Evolutionary conservation across 2,888 invertebrate genomes (phyloP).

Genomic region (Ommatoiulus sabulosus): DNA sequence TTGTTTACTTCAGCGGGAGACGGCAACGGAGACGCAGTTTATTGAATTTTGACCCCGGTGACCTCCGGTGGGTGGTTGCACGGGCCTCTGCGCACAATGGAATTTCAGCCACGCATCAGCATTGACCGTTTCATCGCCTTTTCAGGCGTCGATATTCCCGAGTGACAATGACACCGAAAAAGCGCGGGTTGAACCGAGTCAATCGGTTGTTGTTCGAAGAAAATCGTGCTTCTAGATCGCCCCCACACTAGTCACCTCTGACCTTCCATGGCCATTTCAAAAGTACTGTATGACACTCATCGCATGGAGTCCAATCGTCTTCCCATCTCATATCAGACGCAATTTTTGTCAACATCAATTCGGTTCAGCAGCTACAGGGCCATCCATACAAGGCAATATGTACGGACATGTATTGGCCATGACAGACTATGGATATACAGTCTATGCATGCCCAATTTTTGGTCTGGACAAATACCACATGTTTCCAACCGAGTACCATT

Average conservation of each 20-base stretch:
- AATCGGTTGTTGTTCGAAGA: background rate
- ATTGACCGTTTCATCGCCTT: background rate
- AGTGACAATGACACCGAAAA: background rate
- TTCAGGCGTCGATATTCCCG: background rate
- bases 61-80: conserved; percentile 19
- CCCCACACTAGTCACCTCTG: background rate
- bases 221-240: background rate
- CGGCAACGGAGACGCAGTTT: conserved; percentile 11
- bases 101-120: background rate
- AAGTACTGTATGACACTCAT: background rate
- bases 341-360: background rate
- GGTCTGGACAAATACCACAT: too few relatives aligned
- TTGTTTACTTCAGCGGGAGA: conserved; percentile 19
- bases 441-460: too few relatives aligned
- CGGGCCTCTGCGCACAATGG: background rate
- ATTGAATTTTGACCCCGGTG: conserved; percentile 8
- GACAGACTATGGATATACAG: too few relatives aligned
- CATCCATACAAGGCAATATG: too few relatives aligned
- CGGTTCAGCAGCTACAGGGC: too few relatives aligned
- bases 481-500: too few relatives aligned
- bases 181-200: background rate
- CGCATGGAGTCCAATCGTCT: background rate
- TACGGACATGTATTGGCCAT: too few relatives aligned
- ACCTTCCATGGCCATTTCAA: background rate
- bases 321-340: background rate